Base-by-base conservation (phyloP, 2,888 invertebrate genomes). In the Anthophora plumipes region DNA sequence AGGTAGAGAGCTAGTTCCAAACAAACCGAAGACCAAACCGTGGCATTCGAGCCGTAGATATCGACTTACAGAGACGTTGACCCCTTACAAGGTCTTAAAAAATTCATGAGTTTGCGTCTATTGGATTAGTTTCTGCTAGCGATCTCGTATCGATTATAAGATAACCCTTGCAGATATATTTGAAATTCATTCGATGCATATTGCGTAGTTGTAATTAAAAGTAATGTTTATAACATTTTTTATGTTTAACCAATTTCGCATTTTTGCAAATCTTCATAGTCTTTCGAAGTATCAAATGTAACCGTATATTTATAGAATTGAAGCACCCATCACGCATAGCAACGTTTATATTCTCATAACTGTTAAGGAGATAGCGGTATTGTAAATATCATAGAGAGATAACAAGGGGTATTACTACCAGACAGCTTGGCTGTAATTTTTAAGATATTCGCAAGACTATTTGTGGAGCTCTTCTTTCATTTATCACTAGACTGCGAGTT, bases 61-160 rank as follows among this genome's bases (percentile, higher is more conserved):
- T 90, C 88, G 90, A 91, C 89, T 90, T 83, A 78, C 74, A 71
- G 89, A 89, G 91, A 85, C 90, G 88, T 90, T 89, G 91, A 91
- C 90, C 91, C 86, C 88, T 79, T 82, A 81, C 82, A 82, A 84
- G 72, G 83, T 85, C 79, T 82, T 91, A 89, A 91, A 91, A 89
- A 92, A 92, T 92, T 91, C 90, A 92, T 82, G 83, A 87, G 74
- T 64, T 72, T 57, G 74, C 67, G 84, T 80, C 84, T 84, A 81
- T 84, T 64, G 77, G 81, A 83, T 84, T 85, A 72, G 64, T 50
- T 74, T 72, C 61, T 68, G 71, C 68, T 72, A 66, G 66, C 76
- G 68, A 86, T 83, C 70, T 61, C 70, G 72, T 63, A 73, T 73
- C 55, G 86, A 73, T 76, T 74, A 69, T 54, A 55, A 63, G 64